Percentiles rank a stretch among this genome's conserved stretches.
Conservation (phyloP, 2,888 invertebrate species). For the Leptinotarsa tumamoca region DNA sequence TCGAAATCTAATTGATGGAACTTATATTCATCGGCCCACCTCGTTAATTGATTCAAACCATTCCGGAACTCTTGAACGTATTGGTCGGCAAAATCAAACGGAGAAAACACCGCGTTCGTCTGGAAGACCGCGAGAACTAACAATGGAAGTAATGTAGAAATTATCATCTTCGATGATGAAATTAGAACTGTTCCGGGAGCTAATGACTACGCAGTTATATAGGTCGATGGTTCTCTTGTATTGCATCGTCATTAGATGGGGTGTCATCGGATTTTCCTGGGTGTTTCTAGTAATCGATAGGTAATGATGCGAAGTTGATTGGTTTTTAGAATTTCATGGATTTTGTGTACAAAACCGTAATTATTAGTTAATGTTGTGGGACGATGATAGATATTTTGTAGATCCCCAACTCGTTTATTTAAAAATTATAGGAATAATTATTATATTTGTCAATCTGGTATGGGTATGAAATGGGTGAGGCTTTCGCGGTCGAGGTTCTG, state of each 20-base stretch:
- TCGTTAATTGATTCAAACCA: conserved; percentile 53
- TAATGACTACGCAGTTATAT: conserved; percentile 22
- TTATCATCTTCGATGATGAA: conserved; percentile 27
- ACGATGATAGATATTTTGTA: neutral
- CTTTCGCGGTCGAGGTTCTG: no score
- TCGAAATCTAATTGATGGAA: conserved; percentile 52
- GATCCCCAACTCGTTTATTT: no score
- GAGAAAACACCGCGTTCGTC: conserved; percentile 45
- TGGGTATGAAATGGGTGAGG: no score
- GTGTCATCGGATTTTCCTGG: conserved; percentile 26
- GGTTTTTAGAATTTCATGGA: neutral
- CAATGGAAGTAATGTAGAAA: conserved; percentile 11
- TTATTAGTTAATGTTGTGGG: neutral
- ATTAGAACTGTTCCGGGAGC: conserved; percentile 25
- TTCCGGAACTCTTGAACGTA: conserved; percentile 57
- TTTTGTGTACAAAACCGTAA: neutral
- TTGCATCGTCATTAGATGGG: neutral
- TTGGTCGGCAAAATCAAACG: conserved; percentile 59
- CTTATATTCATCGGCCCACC: conserved; percentile 50
- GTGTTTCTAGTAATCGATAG: conserved; percentile 17
- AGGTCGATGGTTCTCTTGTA: conserved; percentile 19
- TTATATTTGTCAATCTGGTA: no score
- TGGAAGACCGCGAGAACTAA: conserved; percentile 16
- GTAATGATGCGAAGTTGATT: neutral
- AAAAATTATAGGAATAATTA: no score